Percentiles rank a stretch among this genome's conserved stretches.
phyloP scores from a whole-genome alignment of 2,888 invertebrate species.

The Xestia rhomboidea region DNA sequence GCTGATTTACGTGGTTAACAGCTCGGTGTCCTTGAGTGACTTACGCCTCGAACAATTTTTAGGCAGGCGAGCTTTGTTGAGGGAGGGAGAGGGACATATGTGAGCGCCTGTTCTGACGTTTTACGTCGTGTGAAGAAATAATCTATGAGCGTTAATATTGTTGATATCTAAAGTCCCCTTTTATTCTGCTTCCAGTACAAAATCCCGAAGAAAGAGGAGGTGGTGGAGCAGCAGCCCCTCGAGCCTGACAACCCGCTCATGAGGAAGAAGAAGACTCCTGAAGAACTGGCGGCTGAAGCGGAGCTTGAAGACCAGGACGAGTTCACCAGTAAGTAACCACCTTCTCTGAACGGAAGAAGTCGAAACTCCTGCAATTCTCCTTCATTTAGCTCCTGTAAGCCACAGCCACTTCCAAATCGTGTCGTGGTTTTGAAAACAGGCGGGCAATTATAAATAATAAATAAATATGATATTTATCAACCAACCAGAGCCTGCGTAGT shows the following conservation, averaged over 20 bases:
- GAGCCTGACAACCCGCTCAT: conserved; percentile 98
- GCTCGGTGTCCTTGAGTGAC: too few species aligned
- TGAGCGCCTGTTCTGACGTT: too few species aligned
- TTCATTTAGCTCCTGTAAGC: neutral
- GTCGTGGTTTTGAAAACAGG: neutral
- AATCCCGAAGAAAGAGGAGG: conserved; percentile 99
- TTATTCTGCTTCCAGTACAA: conserved; percentile 94
- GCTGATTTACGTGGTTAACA: too few species aligned
- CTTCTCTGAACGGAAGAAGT: neutral
- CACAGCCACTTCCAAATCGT: neutral
- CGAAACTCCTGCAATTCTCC: neutral
- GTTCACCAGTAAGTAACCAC: conserved; percentile 94
- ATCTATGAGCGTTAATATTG: too few species aligned
- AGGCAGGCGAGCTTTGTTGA: too few species aligned
- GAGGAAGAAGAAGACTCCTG: conserved; percentile 99
- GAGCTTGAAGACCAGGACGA: conserved; percentile 98
- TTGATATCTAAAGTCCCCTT: conserved; percentile 13
- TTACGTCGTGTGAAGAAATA: too few species aligned
- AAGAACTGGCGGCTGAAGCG: conserved; percentile 98
- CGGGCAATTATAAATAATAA: too few species aligned
- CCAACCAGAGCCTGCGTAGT: too few species aligned
- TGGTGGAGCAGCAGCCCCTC: conserved; percentile 94
- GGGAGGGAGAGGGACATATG: too few species aligned
- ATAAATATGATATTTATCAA: neutral
- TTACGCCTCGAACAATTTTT: too few species aligned